Evolutionary conservation across 1,140 invertebrate genomes (phyloP).

Genomic region (Helicorthomorpha holstii): DNA sequence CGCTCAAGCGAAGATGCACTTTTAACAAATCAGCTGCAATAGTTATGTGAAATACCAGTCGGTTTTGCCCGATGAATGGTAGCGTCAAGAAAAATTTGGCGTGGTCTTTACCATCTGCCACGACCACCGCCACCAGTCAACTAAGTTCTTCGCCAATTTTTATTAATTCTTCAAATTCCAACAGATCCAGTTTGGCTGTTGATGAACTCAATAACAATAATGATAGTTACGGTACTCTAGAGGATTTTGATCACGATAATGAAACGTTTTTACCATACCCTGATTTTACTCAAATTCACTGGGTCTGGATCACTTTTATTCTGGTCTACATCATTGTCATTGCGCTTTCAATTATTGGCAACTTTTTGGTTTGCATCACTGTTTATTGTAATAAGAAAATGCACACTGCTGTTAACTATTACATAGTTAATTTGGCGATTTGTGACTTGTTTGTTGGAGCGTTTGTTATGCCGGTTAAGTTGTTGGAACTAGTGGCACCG

Average conservation of each 20-base stretch:
- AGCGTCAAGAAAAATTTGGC: too few species aligned
- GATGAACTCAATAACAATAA: too few species aligned
- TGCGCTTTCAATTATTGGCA: conserved; percentile 24
- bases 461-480: conserved; percentile 30
- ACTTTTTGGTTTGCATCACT: conserved; percentile 20
- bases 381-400: conserved; percentile 26
- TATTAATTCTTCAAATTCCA: too few species aligned
- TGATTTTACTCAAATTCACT: conserved; percentile 19
- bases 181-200: too few species aligned
- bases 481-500: conserved; percentile 29
- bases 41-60: too few species aligned
- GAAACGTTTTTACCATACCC: conserved; percentile 8
- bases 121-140: too few species aligned
- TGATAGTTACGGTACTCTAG: too few species aligned
- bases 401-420: conserved; percentile 34
- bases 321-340: conserved; percentile 24
- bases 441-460: conserved; percentile 30
- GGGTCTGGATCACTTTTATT: conserved; percentile 19
- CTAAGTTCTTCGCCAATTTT: too few species aligned
- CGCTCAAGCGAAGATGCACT: too few species aligned
- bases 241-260: not conserved
- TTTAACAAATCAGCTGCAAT: too few species aligned
- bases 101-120: too few species aligned
- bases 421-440: conserved; percentile 31
- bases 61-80: too few species aligned